Percentiles rank a stretch among this genome's conserved stretches.
phyloP scores from a whole-genome alignment of 2,113 vertebrate genomes.

The Isichthys henryi region DNA sequence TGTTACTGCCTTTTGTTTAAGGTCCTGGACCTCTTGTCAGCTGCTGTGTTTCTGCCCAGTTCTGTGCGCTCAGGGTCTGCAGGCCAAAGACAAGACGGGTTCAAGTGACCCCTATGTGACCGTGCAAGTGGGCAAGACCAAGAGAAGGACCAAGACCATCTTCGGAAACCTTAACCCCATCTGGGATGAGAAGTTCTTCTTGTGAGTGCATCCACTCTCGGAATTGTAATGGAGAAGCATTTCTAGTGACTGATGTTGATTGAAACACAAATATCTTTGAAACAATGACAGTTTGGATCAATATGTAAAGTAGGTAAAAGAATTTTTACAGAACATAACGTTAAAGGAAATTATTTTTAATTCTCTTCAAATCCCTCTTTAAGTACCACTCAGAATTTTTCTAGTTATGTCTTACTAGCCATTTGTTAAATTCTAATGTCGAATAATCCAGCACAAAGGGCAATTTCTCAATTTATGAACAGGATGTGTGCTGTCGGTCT shows the following conservation, averaged over 20 bases:
- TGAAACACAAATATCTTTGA: background rate
- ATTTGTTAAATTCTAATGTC: conserved; percentile 7
- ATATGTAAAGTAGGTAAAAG: background rate
- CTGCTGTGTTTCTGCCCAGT: conserved; percentile 58
- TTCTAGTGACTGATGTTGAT: background rate
- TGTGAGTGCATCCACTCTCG: conserved; percentile 66
- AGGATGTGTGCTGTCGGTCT: conserved; percentile 7
- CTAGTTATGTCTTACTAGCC: background rate
- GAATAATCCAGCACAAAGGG: background rate
- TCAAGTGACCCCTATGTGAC: conserved; percentile 97
- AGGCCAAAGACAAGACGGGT: conserved; percentile 97
- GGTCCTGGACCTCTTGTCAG: background rate
- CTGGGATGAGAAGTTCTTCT: conserved; percentile 96
- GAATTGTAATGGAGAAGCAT: background rate
- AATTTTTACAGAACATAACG: background rate
- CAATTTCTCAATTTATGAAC: conserved; percentile 5
- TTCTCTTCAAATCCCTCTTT: background rate
- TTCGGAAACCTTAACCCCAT: conserved; percentile 95
- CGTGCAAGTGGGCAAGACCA: conserved; percentile 95
- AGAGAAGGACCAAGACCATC: conserved; percentile 91
- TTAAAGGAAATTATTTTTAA: background rate
- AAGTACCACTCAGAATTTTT: background rate
- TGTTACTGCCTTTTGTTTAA: background rate
- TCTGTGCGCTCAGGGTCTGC: conserved; percentile 91
- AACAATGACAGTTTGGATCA: background rate